A percentile compares a stretch with the other conserved stretches of the same genome.
phyloP scores from a whole-genome alignment of 2,797 vertebrate genomes.

The Gallinago stenura region DNA sequence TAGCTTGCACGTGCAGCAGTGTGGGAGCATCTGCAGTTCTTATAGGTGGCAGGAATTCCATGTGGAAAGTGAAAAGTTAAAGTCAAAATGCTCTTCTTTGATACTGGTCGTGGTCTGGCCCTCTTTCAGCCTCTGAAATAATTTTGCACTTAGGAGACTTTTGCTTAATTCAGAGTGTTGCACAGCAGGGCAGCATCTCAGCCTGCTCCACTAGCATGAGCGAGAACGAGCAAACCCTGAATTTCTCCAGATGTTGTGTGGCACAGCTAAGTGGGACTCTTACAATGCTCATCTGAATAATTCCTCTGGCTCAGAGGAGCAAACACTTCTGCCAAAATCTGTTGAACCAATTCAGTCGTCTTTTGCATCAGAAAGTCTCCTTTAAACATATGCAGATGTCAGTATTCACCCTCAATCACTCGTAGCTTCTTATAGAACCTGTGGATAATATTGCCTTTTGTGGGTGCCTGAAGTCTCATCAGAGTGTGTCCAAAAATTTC shows the following conservation, averaged over 20 bases:
- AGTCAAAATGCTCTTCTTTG: neutral
- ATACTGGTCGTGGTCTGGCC: neutral
- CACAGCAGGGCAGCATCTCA: neutral
- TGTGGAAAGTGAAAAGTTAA: neutral
- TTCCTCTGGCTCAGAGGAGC: neutral
- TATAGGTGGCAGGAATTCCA: neutral
- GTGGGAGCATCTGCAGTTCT: neutral
- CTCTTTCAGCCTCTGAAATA: neutral
- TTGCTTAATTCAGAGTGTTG: neutral
- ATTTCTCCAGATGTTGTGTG: neutral
- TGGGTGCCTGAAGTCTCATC: neutral
- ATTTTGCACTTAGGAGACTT: neutral
- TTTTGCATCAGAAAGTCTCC: conserved; percentile 7
- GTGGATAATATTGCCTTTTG: neutral
- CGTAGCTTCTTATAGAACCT: neutral
- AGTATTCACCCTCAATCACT: neutral
- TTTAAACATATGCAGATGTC: neutral
- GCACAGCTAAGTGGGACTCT: neutral
- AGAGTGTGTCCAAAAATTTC: neutral
- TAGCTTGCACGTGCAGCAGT: neutral
- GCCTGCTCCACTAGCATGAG: neutral
- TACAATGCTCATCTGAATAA: neutral
- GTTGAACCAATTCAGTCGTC: neutral
- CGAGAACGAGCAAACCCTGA: neutral
- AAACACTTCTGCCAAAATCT: conserved; percentile 4